These are phyloP conservation scores for Bilobella aurantiaca DNA, from an alignment of 1,140 invertebrate species.

Conservation along the genomic window DNA sequence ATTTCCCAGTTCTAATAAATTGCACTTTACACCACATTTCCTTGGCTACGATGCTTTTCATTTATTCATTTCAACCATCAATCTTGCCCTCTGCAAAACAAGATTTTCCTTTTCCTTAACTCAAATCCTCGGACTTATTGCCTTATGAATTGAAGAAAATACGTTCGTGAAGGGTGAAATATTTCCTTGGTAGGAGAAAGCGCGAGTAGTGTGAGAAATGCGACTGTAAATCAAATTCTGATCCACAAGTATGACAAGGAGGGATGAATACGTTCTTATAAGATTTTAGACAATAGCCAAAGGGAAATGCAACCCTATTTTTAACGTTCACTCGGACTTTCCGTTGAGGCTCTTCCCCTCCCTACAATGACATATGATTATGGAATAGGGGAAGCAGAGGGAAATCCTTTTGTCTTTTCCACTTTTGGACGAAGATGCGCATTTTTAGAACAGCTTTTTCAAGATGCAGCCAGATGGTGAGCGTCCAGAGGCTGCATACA, in stretches of 20 bases:
- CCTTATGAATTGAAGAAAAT: too few relatives aligned
- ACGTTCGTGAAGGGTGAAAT: too few relatives aligned
- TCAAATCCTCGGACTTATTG: too few relatives aligned
- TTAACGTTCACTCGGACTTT: too few relatives aligned
- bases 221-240: constrained; percentile 27
- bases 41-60: background rate
- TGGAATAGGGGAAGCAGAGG: too few relatives aligned
- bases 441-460: background rate
- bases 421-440: background rate
- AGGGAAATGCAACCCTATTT: too few relatives aligned
- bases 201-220: constrained; percentile 21
- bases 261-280: constrained; percentile 34
- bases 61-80: background rate
- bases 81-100: background rate
- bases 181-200: too few relatives aligned
- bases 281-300: too few relatives aligned
- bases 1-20: too few relatives aligned
- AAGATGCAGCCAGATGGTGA: constrained; percentile 6
- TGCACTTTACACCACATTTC: constrained; percentile 1
- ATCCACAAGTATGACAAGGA: constrained; percentile 29
- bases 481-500: background rate
- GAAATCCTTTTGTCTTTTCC: constrained; percentile 1
- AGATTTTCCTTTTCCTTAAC: background rate
- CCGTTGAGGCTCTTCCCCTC: background rate
- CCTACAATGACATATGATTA: background rate